phyloP scores from a whole-genome alignment of 2,888 invertebrate species.

The Ecliptopera silaceata region DNA sequence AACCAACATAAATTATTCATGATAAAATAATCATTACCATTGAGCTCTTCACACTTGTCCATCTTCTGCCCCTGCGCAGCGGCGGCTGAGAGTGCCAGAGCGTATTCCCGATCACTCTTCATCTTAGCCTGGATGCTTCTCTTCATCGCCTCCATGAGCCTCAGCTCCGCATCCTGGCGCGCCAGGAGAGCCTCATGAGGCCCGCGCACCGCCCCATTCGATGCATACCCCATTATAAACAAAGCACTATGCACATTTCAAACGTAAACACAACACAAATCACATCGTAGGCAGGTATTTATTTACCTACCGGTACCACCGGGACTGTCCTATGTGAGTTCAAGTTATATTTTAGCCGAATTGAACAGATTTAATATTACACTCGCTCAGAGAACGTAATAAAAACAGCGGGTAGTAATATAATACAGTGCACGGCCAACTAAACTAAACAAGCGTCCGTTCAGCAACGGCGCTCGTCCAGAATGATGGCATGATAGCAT shows the following conservation, averaged over 20 bases:
- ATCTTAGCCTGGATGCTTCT: slow-evolving; percentile 93
- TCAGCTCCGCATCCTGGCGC: slow-evolving; percentile 95
- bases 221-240: slow-evolving; percentile 91
- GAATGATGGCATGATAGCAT: slow-evolving; percentile 49
- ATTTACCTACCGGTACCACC: slow-evolving; percentile 63
- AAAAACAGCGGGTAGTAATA: slow-evolving; percentile 14
- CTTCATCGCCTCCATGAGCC: slow-evolving; percentile 95
- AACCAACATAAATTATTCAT: too few relatives aligned
- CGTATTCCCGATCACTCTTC: slow-evolving; percentile 96
- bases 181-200: slow-evolving; percentile 96
- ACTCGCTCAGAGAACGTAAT: slow-evolving; percentile 19
- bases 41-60: slow-evolving; percentile 89
- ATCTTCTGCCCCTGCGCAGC: slow-evolving; percentile 93
- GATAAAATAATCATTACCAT: slow-evolving; percentile 79
- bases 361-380: slow-evolving; percentile 1
- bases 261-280: slow-evolving; percentile 75
- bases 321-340: slow-evolving; percentile 50
- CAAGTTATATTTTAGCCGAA: slow-evolving; percentile 39
- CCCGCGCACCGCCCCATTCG: slow-evolving; percentile 92
- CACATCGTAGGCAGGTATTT: slow-evolving; percentile 57
- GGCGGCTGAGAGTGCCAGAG: slow-evolving; percentile 90
- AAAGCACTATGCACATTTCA: slow-evolving; percentile 67
- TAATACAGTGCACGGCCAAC: slow-evolving; percentile 25
- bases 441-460: slow-evolving; percentile 51
- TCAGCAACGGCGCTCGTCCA: slow-evolving; percentile 61